Base-by-base conservation (phyloP, 2,113 vertebrate genomes). In the Ictalurus punctatus region DNA sequence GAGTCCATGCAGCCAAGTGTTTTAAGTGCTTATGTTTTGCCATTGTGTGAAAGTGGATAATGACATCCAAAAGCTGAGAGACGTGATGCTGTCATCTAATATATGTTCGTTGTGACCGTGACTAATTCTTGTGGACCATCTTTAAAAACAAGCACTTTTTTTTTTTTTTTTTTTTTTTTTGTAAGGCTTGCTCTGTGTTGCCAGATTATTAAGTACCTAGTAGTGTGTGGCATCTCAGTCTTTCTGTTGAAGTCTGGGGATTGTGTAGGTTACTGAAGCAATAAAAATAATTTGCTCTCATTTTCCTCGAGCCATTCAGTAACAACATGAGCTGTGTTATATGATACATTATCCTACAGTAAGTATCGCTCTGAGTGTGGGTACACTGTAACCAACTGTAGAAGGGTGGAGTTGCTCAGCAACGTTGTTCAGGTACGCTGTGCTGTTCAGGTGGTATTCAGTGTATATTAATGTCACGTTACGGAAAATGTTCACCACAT, bases 121-220 rank as follows among this genome's bases (percentile, higher is more conserved):
- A 69, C 13, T 48, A 84, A 52, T 83, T 83, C 21, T 40, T 83
- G 19, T 61, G 23, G 58, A 25, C 23, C 81, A 25, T 63, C 81
- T 40, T 40, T 63, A 82, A 82, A 80, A 82, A 58, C 80, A 82
- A 80, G 8, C n/a, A 82, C 6, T 56, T n/a, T 52, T 9, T 52
- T 40, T 12, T 6, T 8, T 34, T 23, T 4, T 21, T 73, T 19
- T 74, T 34, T 14, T 56, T 61, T 23, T 61, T 63, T 23, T 0
- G 1, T 56, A 9, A 12, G 4, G 19, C 19, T 27, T 83, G 1
- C 59, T 83, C 58, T 3, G 56, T 63, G 58, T 83, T 83, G 81
- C 81, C 81, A 61, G 56, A 83, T 83, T 61, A 40, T 83, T 63
- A 84, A 84, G 27, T 48, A 30, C 83, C 63, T 52, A 48, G 61